A percentile compares a stretch with the other conserved stretches of the same genome.
Conservation (phyloP, 2,113 vertebrate species). For the Peromyscus polionotus region DNA sequence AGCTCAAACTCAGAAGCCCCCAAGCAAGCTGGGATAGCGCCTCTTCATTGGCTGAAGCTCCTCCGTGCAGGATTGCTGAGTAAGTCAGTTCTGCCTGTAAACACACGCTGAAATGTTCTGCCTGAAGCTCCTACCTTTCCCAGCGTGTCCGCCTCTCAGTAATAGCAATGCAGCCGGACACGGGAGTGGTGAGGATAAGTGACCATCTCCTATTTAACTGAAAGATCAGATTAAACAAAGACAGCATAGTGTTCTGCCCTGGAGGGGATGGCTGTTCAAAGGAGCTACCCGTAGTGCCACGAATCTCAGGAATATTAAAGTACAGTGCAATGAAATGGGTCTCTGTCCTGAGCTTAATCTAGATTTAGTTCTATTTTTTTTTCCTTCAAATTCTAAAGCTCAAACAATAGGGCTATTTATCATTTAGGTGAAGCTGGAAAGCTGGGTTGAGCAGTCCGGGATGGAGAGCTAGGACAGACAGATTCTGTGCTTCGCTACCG, state of each 20-base stretch:
- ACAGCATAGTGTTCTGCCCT: slow-evolving; percentile 69
- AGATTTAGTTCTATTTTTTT: slow-evolving; percentile 67
- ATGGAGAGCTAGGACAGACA: slow-evolving; percentile 72
- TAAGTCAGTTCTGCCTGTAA: slow-evolving; percentile 87
- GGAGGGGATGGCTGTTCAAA: slow-evolving; percentile 70
- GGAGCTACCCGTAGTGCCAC: slow-evolving; percentile 55
- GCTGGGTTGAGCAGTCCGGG: slow-evolving; percentile 53
- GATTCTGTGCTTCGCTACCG: slow-evolving; percentile 55
- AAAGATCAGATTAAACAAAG: slow-evolving; percentile 84
- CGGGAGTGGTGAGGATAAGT: slow-evolving; percentile 70
- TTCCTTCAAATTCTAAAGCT: slow-evolving; percentile 35
- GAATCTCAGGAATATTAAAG: slow-evolving; percentile 83
- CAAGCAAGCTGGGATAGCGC: slow-evolving; percentile 82
- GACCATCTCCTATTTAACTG: slow-evolving; percentile 81
- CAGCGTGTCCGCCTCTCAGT: slow-evolving; percentile 67
- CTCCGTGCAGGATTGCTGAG: slow-evolving; percentile 87
- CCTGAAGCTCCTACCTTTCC: slow-evolving; percentile 72
- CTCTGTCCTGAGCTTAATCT: slow-evolving; percentile 80
- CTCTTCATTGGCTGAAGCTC: slow-evolving; percentile 87
- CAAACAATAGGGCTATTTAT: slow-evolving; percentile 80
- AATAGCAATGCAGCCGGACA: slow-evolving; percentile 72
- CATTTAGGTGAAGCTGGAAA: slow-evolving; percentile 78
- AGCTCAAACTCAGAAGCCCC: slow-evolving; percentile 87
- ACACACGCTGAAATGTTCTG: slow-evolving; percentile 80
- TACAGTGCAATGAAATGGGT: slow-evolving; percentile 80